Conservation (phyloP, 2,797 vertebrate species). For the Leptoclinus maculatus region DNA sequence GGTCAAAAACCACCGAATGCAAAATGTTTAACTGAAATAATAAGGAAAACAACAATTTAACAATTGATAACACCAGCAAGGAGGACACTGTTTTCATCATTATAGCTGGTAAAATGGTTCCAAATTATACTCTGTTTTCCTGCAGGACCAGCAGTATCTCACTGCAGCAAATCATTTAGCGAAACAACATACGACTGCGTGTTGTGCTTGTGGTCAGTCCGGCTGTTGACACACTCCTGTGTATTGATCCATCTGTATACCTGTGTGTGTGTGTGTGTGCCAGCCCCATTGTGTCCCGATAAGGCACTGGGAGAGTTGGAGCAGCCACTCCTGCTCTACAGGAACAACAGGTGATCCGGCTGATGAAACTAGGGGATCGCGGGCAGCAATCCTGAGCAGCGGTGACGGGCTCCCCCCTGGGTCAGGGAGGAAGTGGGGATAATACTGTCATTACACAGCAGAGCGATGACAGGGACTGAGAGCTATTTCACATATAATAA, state of each 20-base stretch:
- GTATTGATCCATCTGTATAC: background rate
- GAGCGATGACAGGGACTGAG: slow-evolving; percentile 5
- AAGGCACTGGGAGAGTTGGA: slow-evolving; percentile 1
- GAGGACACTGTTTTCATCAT: background rate
- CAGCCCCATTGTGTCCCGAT: background rate
- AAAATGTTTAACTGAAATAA: background rate
- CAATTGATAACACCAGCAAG: background rate
- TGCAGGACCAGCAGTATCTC: background rate
- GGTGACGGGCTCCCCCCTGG: slow-evolving; percentile 18
- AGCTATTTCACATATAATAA: slow-evolving; percentile 17
- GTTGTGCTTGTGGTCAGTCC: background rate
- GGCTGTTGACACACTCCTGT: background rate
- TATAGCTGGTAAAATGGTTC: background rate
- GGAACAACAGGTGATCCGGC: slow-evolving; percentile 29
- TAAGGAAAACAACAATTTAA: background rate
- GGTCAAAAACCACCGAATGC: background rate
- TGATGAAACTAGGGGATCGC: slow-evolving; percentile 42
- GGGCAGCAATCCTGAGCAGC: slow-evolving; percentile 23
- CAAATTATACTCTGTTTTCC: background rate
- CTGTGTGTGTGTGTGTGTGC: too few species aligned
- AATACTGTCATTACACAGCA: slow-evolving; percentile 46
- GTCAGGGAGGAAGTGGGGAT: slow-evolving; percentile 42
- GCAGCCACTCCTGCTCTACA: slow-evolving; percentile 14
- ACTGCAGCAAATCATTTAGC: background rate
- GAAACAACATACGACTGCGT: background rate